Evolutionary conservation across 2,888 invertebrate genomes (phyloP), one percentile per base, ranked within the genome.

Genomic region (Caenorhabditis sinica): DNA sequence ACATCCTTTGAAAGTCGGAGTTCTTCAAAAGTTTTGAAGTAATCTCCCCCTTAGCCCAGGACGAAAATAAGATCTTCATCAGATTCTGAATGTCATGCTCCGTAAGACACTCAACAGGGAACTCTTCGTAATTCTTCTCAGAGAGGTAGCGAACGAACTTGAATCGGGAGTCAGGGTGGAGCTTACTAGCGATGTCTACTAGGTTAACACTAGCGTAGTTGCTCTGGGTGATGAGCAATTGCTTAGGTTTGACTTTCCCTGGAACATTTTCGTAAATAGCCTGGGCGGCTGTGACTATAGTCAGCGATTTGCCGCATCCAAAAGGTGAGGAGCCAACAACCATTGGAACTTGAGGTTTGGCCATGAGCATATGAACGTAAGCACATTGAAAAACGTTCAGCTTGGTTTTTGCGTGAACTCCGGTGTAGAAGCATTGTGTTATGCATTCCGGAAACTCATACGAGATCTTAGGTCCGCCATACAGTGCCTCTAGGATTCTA

Each of bases 241-340:
- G 56, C 17, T 25, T 40, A n/a, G n/a, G n/a, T n/a, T n/a, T n/a
- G n/a, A n/a, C n/a, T 0, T 11, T 69, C 0, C 20, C 15, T 11
- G 53, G 20, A 0, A 2, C 17, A 0, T 2, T 2, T 36, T 20
- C n/a, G 11, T 20, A 20, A 0, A 69, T 36, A 6, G 33, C 53
- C 40, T 53, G 51, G 0, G 68, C 68, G 13, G 68, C 36, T 4
- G 53, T 36, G 23, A 69, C 53, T 30, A 69, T 69, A 0, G 68
- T 69, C 68, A 69, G 2, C 0, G 68, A 69, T 23, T 69, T 69
- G 23, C 68, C 68, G 30, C 53, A 69, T 11, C 68, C 68, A 23
- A 69, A 69, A 2, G 68, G 68, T 6, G 68, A 69, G 15, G 53
- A 69, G 11, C 68, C 68, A 9, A 69, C 30, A 15, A 69, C 17